Evolutionary conservation across 2,888 invertebrate species (phyloP).

Genomic region (Leptinotarsa tumamoca): DNA sequence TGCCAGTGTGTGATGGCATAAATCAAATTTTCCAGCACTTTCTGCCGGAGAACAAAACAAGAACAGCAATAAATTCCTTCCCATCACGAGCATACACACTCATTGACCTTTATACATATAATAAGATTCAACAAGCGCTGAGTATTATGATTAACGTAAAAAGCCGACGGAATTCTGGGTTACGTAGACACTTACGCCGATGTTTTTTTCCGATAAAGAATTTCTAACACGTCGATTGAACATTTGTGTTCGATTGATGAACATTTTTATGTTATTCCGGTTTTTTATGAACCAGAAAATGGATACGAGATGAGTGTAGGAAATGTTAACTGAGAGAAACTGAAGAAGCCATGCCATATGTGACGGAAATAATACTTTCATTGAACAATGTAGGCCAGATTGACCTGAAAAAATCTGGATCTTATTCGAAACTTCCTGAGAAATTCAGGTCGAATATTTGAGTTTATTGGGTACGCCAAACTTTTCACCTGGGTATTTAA

Average conservation of each 20-base stretch:
- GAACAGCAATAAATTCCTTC: constrained; percentile 11
- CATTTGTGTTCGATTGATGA: constrained; percentile 21
- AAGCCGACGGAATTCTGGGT: constrained; percentile 36
- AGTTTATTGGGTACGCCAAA: too few relatives aligned
- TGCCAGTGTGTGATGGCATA: neutral
- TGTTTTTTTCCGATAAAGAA: constrained; percentile 26
- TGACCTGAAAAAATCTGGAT: neutral
- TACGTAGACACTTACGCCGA: constrained; percentile 28
- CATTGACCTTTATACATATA: constrained; percentile 17
- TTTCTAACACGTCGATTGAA: constrained; percentile 31
- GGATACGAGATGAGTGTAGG: neutral
- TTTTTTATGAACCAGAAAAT: neutral
- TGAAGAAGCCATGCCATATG: neutral
- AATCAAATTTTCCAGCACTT: constrained; percentile 1
- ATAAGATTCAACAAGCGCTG: constrained; percentile 3
- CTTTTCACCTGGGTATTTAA: too few relatives aligned
- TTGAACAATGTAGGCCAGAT: neutral
- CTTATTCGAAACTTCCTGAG: neutral
- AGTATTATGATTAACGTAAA: constrained; percentile 17
- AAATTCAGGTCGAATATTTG: too few relatives aligned
- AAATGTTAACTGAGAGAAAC: neutral
- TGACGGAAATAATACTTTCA: neutral
- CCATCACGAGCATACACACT: constrained; percentile 2
- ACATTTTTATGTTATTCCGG: constrained; percentile 28
- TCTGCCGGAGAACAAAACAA: neutral